Conservation (phyloP, 23 tunicate genomes). For the Corella eumyota region DNA sequence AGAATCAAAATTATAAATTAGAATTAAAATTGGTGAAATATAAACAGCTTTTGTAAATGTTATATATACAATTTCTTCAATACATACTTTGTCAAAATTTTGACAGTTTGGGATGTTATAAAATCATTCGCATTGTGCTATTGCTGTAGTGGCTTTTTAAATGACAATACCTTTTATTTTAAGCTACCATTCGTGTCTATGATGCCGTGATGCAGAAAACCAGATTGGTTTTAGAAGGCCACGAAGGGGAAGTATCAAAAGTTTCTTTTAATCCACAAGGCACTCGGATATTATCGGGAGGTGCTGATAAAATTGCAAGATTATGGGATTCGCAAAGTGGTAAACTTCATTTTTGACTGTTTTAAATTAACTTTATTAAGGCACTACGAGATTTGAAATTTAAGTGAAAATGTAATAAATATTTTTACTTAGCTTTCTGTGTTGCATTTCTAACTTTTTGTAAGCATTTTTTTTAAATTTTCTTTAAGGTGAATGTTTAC, state of each 20-base stretch:
- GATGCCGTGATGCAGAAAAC: constrained; percentile 69
- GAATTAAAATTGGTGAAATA: too few species aligned
- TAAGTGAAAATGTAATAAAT: not conserved
- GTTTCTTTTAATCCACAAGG: constrained; percentile 92
- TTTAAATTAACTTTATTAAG: not conserved
- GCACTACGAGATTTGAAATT: not conserved
- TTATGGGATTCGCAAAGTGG: constrained; percentile 65
- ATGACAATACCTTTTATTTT: too few species aligned
- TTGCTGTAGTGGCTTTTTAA: too few species aligned
- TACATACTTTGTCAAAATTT: too few species aligned
- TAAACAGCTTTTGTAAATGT: too few species aligned
- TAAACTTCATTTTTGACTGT: too few species aligned
- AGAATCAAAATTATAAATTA: too few species aligned
- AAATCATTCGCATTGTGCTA: too few species aligned
- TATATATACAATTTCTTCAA: too few species aligned
- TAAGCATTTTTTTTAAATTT: not conserved
- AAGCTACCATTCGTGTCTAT: constrained; percentile 71
- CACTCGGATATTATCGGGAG: constrained; percentile 56
- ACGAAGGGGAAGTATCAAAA: constrained; percentile 95
- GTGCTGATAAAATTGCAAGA: constrained; percentile 87
- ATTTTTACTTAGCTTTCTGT: not conserved
- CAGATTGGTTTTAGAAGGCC: constrained; percentile 76
- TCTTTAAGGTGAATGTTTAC: constrained; percentile 59
- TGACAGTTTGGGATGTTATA: too few species aligned
- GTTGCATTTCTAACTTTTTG: not conserved